Evolutionary conservation across 2,113 vertebrate species (phyloP).

Genomic region (Mionectes macconnelli): DNA sequence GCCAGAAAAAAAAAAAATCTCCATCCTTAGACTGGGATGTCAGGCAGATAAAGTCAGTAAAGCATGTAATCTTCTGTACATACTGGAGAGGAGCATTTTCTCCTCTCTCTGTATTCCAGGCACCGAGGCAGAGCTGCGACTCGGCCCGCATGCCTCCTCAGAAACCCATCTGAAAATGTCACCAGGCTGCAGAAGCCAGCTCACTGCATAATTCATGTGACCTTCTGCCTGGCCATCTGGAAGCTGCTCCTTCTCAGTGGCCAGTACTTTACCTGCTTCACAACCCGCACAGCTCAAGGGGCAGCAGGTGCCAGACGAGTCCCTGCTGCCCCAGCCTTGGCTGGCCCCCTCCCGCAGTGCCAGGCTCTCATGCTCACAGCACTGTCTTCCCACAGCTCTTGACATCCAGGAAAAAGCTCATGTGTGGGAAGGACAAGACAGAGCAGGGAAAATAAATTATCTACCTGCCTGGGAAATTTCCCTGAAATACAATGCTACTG

Average conservation of each 20-base stretch:
- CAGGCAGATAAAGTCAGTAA: not conserved
- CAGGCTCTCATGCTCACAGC: fast-evolving
- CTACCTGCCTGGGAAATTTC: not conserved
- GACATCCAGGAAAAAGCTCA: not conserved
- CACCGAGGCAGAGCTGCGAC: not conserved
- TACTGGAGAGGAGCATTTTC: fast-evolving
- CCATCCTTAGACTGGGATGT: not conserved
- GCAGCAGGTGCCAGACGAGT: not conserved
- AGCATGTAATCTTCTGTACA: fast-evolving
- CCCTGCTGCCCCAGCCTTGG: fast-evolving
- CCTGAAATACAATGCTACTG: not conserved
- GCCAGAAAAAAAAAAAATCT: not conserved
- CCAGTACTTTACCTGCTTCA: too few relatives aligned
- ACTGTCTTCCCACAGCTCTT: fast-evolving
- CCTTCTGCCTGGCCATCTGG: not conserved
- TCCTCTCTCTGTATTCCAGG: not conserved
- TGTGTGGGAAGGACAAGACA: fast-evolving
- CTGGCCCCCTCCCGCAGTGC: not conserved
- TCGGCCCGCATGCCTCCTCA: not conserved
- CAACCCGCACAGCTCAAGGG: not conserved
- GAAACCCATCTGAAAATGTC: not conserved
- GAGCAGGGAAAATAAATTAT: not conserved
- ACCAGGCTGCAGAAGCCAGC: not conserved
- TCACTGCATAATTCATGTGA: not conserved
- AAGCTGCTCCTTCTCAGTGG: not conserved